Evolutionary conservation across 2,797 vertebrate species (phyloP), one percentile per base, ranked within the genome.

Genomic region (Acanthiza pusilla): DNA sequence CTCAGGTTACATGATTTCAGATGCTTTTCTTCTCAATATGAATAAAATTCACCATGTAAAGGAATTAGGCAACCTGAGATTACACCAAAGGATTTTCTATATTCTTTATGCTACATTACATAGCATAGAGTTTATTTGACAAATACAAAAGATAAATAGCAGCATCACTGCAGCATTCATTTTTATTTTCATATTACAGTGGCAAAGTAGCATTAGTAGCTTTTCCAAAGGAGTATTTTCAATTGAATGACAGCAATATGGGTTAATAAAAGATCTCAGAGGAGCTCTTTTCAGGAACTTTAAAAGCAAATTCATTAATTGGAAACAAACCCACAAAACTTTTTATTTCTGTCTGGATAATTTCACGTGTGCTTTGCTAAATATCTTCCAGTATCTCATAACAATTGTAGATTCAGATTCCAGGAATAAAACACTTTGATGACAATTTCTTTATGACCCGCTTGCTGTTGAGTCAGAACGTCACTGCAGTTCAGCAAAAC

Each of bases 111-210:
- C 47, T 73, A 1, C 36, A 67, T 78, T 90, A 90, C 4, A 27
- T 13, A 72, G 34, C 21, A 72, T 19, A 62, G 36, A 38, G 30
- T 84, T 43, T 74, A 74, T 83, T 84, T 91, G 70, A 30, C 34
- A 86, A 91, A 78, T 20, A 88, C 47, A 86, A 84, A 86, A 85
- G 42, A 94, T 54, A 94, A 92, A 92, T 13, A 89, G 60, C 70
- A 92, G 76, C 73, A 76, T 91, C 89, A 92, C 8, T 67, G 65
- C 8, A 36, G 43, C 58, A 38, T 73, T 62, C 50, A 29, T 45
- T 94, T 94, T 94, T 94, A 94, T 84, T 87, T 89, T 60, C 15
- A 16, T 45, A 82, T 87, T 76, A 91, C 42, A 73, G 55, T 70
- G 34, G 36, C 19, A 85, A 85, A 90, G 19, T 18, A 61, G 16